Evolutionary conservation across 2,113 vertebrate species (phyloP).

Genomic region (Furnarius figulus): DNA sequence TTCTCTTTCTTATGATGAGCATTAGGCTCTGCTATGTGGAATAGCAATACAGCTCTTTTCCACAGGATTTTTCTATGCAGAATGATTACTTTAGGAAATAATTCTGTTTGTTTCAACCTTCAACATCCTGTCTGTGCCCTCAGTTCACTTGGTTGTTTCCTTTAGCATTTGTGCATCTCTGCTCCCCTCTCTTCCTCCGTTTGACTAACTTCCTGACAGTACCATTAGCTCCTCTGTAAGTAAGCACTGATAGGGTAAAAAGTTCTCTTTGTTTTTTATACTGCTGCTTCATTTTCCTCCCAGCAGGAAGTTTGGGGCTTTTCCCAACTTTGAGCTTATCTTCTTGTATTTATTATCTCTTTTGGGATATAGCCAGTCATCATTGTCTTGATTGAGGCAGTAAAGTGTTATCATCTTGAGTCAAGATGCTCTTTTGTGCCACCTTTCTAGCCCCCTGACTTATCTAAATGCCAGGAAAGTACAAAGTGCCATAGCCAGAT

Average conservation of each 20-base stretch:
- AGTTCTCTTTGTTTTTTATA: background rate
- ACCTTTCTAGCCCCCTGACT: background rate
- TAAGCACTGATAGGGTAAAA: background rate
- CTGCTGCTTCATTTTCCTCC: background rate
- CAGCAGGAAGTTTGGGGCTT: background rate
- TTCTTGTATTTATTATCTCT: background rate
- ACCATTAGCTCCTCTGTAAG: background rate
- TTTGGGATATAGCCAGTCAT: background rate
- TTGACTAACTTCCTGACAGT: background rate
- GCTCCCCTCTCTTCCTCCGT: slow-evolving; percentile 3
- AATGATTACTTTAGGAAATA: background rate
- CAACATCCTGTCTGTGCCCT: background rate
- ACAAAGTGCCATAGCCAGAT: background rate
- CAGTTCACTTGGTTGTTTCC: background rate
- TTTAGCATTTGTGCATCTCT: background rate
- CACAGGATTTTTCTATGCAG: background rate
- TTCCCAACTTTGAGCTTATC: background rate
- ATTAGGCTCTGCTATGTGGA: background rate
- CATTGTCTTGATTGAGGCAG: background rate
- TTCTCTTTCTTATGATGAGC: background rate
- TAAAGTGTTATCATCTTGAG: background rate
- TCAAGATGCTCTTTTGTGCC: background rate
- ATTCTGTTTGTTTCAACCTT: background rate
- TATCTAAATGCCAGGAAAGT: background rate
- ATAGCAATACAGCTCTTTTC: background rate